phyloP scores from a whole-genome alignment of 1,140 invertebrate species.

The Cydia splendana region DNA sequence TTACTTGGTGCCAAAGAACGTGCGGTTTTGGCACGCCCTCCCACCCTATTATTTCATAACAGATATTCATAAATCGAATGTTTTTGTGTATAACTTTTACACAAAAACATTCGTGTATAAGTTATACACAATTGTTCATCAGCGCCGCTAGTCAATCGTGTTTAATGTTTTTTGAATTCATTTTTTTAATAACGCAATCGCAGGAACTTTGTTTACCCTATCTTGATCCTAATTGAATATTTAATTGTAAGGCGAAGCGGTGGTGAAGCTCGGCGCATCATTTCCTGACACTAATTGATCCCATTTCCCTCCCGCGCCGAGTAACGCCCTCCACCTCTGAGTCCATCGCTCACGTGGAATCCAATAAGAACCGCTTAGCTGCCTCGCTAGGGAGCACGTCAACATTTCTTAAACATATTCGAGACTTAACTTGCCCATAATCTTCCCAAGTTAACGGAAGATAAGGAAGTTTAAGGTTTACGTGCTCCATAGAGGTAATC shows the following conservation, averaged over 20 bases:
- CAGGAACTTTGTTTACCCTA: slow-evolving; percentile 41
- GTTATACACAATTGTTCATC: too few relatives aligned
- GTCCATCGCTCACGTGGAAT: slow-evolving; percentile 69
- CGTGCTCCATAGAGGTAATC: slow-evolving; percentile 53
- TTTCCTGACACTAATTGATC: slow-evolving; percentile 49
- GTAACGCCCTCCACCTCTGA: slow-evolving; percentile 74
- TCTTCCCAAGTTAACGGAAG: not conserved
- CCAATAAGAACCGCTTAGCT: slow-evolving; percentile 73
- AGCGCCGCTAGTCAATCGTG: not conserved
- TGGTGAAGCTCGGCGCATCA: slow-evolving; percentile 56
- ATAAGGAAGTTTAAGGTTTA: slow-evolving; percentile 11
- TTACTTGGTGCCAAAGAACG: slow-evolving; percentile 35
- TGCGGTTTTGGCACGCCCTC: not conserved
- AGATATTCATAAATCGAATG: slow-evolving; percentile 27
- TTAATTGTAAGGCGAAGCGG: slow-evolving; percentile 66
- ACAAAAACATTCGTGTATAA: too few relatives aligned
- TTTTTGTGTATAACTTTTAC: not conserved
- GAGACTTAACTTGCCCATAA: slow-evolving; percentile 19
- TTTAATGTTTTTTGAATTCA: not conserved
- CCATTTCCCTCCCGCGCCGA: slow-evolving; percentile 49
- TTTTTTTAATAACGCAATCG: not conserved
- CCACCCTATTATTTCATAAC: slow-evolving; percentile 21
- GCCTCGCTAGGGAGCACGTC: slow-evolving; percentile 61
- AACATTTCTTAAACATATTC: slow-evolving; percentile 50
- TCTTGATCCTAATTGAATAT: slow-evolving; percentile 38